These are phyloP conservation scores for Anguilla rostrata DNA, from an alignment of 2,113 vertebrate genomes.

Conservation along the genomic window DNA sequence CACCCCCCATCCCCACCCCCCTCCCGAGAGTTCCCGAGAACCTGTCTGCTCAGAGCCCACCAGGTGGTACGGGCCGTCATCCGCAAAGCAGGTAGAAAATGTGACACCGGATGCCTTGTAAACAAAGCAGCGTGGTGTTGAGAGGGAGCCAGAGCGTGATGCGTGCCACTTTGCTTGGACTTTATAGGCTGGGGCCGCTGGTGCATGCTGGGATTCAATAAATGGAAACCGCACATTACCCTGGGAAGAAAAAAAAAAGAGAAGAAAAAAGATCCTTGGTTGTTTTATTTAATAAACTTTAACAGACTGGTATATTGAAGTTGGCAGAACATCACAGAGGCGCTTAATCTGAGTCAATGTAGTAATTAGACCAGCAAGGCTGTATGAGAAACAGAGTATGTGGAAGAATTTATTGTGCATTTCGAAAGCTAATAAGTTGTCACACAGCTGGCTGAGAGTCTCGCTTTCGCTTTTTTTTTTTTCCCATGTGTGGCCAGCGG, in stretches of 20 bases:
- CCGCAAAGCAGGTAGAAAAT: conserved; percentile 7
- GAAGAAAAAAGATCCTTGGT: conserved; percentile 15
- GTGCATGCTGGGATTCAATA: neutral
- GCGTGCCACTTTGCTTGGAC: neutral
- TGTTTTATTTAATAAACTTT: conserved; percentile 26
- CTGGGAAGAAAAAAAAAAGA: neutral
- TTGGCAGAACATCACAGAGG: conserved; percentile 64
- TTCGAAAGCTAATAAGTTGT: conserved; percentile 19
- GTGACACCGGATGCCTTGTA: neutral
- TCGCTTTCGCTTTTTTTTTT: neutral
- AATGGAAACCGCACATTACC: conserved; percentile 3
- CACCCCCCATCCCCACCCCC: too few species aligned
- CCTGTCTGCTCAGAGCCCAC: neutral
- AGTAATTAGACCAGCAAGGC: conserved; percentile 55
- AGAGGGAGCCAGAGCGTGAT: neutral
- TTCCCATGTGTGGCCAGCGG: neutral
- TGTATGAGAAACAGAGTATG: conserved; percentile 48
- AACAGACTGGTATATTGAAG: conserved; percentile 33
- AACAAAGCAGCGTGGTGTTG: neutral
- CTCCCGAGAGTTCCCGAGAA: neutral
- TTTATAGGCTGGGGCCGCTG: conserved; percentile 4
- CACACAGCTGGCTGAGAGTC: conserved; percentile 10
- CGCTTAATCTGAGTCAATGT: conserved; percentile 53
- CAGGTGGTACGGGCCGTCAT: neutral
- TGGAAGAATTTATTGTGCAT: conserved; percentile 10